phyloP scores from a whole-genome alignment of 92 coral and sea anemone species.

The Epizoanthus illoricatus region DNA sequence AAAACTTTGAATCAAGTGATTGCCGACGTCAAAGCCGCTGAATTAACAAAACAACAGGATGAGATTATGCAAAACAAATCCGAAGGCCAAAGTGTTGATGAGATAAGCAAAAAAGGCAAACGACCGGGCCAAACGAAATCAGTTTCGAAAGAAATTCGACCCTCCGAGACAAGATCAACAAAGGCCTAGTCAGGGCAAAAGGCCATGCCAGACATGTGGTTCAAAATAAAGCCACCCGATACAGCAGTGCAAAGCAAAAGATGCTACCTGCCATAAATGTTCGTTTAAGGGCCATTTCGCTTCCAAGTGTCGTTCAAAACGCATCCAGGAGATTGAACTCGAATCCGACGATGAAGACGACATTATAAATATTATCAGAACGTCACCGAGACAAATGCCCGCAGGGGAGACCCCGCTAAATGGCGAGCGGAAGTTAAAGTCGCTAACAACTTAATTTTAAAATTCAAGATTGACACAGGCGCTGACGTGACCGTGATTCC shows the following conservation, averaged over 20 bases:
- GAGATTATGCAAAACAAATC: constrained; percentile 42
- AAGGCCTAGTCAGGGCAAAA: constrained; percentile 10
- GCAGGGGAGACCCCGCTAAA: constrained; percentile 23
- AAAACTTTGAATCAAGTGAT: constrained; percentile 43
- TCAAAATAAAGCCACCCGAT: constrained; percentile 37
- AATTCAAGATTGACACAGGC: constrained; percentile 52
- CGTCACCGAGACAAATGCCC: constrained; percentile 15
- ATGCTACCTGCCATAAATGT: constrained; percentile 42
- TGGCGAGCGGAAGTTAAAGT: constrained; percentile 42
- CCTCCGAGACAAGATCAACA: too few relatives aligned
- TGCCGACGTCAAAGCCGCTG: constrained; percentile 33
- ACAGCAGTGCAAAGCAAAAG: constrained; percentile 46
- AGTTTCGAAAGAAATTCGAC: too few relatives aligned
- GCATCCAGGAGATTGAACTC: constrained; percentile 33
- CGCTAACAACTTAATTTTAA: neutral
- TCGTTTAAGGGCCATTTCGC: constrained; percentile 38
- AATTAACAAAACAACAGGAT: constrained; percentile 43
- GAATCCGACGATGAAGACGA: constrained; percentile 25
- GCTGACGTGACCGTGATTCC: constrained; percentile 38
- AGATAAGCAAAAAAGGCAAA: neutral
- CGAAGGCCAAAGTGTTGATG: constrained; percentile 16
- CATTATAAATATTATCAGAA: too few relatives aligned
- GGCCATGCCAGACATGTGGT: constrained; percentile 29
- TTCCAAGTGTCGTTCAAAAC: constrained; percentile 32
- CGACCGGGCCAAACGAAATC: too few relatives aligned